A percentile compares a stretch with the other conserved stretches of the same genome.
Evolutionary conservation across 1,140 invertebrate genomes (phyloP).

Genomic region (Panagrolaimus sp.): DNA sequence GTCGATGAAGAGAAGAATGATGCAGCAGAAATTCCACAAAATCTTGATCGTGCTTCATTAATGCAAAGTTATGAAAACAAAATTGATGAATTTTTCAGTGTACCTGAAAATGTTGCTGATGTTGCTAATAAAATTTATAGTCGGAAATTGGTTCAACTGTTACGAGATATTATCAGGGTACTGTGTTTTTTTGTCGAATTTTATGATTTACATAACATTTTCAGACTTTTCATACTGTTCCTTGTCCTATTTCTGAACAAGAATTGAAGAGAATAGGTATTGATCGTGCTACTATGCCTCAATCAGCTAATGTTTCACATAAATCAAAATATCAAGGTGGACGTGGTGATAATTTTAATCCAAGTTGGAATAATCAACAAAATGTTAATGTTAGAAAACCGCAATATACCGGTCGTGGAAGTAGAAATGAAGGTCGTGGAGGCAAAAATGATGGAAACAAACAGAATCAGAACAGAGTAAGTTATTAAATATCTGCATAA

Average conservation of each 20-base stretch:
- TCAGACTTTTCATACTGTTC: neutral
- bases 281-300: slow-evolving; percentile 5
- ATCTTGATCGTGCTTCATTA: neutral
- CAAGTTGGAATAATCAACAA: neutral
- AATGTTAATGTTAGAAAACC: neutral
- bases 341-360: neutral
- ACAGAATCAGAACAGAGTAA: neutral
- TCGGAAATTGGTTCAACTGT: neutral
- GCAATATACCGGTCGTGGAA: neutral
- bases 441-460: neutral
- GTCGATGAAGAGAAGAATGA: neutral
- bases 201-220: neutral
- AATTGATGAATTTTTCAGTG: neutral
- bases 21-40: neutral
- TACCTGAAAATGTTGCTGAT: neutral
- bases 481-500: neutral
- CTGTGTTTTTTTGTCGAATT: neutral
- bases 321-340: neutral
- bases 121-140: neutral
- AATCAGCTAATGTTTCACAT: neutral
- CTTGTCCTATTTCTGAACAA: neutral
- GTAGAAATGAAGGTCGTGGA: neutral
- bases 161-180: neutral
- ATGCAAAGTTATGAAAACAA: neutral
- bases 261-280: slow-evolving; percentile 4